Base-by-base conservation (phyloP, 1,140 invertebrate species). In the Camponotus vicinus region DNA sequence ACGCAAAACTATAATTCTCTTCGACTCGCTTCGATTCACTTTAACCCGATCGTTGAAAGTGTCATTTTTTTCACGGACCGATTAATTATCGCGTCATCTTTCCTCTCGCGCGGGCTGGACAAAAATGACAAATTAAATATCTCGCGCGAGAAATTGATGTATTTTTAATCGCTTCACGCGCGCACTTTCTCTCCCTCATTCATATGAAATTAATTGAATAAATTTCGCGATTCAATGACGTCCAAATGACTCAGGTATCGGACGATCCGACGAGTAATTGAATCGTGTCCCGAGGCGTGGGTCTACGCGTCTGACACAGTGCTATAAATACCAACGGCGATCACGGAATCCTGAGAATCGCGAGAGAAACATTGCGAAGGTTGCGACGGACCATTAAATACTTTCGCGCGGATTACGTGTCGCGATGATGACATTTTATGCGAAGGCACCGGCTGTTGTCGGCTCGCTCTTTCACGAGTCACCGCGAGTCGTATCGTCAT, bases 401-500 rank as follows among this genome's bases (percentile, higher is more conserved):
- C 49, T 73, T 34, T 18, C 55, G 42, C 18, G 55, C 4, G 67
- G 67, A 69, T 69, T 69, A 69, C 70, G 49, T 34, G 70, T 69
- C 27, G 4, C 18, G 18, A 18, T 21, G 21, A 52, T 71, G 70
- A 73, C 70, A 55, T 55, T 55, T 37, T 55, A 73, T 37, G 70
- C 18, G 3, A 42, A 73, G 27, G 11, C 18, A 73, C 66, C 5
- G 49, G 49, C 4, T 52, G 49, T 18, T 18, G 49, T 52, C 4
- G 49, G 6, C 49, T 15, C 77, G 64, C 69, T 55, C 27, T 70
- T 83, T 83, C 57, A 83, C 69, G 69, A 83, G 55, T 82, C 67
- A 71, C 55, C 66, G 42, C 64, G 69, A 5, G 27, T 27, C 69
- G 79, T 83, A 73, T 63, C 79, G 69, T 83, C 79, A 83, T 83